Evolutionary conservation across 2,888 invertebrate species (phyloP).

Genomic region (Lepidochrysops patricia): DNA sequence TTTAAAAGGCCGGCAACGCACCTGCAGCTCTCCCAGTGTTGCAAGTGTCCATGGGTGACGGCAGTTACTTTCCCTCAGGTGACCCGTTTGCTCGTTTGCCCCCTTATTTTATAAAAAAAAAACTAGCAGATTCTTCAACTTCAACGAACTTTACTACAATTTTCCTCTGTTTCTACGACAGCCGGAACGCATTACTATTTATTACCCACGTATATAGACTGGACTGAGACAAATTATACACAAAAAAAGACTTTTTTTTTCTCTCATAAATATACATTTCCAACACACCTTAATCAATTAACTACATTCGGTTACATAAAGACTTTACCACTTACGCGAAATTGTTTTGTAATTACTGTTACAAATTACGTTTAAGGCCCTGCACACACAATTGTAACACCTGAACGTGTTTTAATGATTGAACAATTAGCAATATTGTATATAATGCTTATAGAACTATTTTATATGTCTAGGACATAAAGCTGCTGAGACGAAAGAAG

Average conservation of each 20-base stretch:
- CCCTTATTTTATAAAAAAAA: no score
- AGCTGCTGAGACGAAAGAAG: no score
- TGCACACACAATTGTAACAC: neutral
- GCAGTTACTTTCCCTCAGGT: no score
- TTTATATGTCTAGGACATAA: no score
- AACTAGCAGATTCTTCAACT: no score
- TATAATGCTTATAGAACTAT: no score
- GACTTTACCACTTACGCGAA: conserved; percentile 17
- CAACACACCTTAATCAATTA: conserved; percentile 18
- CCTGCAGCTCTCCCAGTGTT: no score
- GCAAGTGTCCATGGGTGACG: no score
- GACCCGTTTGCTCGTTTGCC: no score
- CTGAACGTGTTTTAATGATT: neutral
- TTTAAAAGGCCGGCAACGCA: no score
- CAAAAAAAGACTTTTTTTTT: neutral
- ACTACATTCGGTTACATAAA: conserved; percentile 19
- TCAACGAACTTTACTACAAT: neutral
- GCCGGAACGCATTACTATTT: conserved; percentile 7
- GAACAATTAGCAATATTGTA: neutral
- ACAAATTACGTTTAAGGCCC: conserved; percentile 20
- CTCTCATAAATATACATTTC: conserved; percentile 13
- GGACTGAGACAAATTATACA: neutral
- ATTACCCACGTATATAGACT: neutral
- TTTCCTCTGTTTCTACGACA: neutral
- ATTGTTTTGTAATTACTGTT: conserved; percentile 25